Evolutionary conservation across 2,888 invertebrate genomes (phyloP).

Genomic region (Mycogona germanica): DNA sequence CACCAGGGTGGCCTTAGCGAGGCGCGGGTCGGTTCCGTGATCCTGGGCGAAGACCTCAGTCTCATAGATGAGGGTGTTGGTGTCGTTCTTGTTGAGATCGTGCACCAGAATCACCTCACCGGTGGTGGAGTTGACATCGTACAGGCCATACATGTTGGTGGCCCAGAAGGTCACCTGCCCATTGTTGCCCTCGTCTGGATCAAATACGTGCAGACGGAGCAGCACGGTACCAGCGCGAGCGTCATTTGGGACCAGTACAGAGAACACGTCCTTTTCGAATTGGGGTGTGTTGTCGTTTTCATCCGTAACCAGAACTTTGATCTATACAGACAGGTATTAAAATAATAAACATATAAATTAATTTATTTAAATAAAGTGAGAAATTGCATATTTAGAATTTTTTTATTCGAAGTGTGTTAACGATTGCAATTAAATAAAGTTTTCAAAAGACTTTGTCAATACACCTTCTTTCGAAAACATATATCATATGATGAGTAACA

Average conservation of each 20-base stretch:
- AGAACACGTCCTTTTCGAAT: conserved; percentile 27
- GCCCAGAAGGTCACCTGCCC: conserved; percentile 29
- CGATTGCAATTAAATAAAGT: too few relatives aligned
- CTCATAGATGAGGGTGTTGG: conserved; percentile 23
- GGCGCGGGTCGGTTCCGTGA: conserved; percentile 26
- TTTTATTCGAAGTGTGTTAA: too few relatives aligned
- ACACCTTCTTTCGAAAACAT: too few relatives aligned
- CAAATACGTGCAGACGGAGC: conserved; percentile 26
- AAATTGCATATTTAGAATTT: too few relatives aligned
- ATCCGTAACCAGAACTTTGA: conserved; percentile 23
- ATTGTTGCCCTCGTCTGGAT: conserved; percentile 28
- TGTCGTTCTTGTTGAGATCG: conserved; percentile 19
- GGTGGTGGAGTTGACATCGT: conserved; percentile 27
- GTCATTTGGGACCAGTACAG: conserved; percentile 26
- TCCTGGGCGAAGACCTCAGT: conserved; percentile 28
- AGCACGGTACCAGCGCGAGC: conserved; percentile 25
- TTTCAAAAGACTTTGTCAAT: too few relatives aligned
- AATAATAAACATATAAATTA: background rate
- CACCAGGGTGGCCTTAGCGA: conserved; percentile 25
- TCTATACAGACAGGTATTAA: background rate
- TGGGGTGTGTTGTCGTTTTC: conserved; percentile 28
- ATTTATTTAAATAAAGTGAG: too few relatives aligned
- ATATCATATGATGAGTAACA: too few relatives aligned
- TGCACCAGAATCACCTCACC: conserved; percentile 25
- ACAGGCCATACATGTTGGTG: conserved; percentile 28